Conservation (phyloP, 2,888 invertebrate species). For the Callimorpha dominula region DNA sequence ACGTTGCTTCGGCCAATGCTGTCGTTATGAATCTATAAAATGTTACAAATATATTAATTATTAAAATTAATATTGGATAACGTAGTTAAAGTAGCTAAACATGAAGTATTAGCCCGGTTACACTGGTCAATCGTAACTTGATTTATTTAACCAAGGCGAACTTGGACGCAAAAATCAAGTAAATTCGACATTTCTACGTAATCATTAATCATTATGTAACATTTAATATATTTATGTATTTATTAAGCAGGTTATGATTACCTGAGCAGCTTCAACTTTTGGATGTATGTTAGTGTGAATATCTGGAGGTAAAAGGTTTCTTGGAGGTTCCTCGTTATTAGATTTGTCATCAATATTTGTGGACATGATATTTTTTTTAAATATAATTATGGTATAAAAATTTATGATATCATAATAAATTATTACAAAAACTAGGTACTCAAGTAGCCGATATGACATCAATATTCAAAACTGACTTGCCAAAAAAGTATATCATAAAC, state of each 20-base stretch:
- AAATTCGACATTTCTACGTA: neutral
- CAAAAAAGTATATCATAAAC: neutral
- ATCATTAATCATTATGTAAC: neutral
- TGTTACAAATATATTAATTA: too few species aligned
- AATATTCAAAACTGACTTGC: neutral
- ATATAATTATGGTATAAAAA: neutral
- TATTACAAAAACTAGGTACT: neutral
- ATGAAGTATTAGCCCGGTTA: neutral
- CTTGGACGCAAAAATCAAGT: neutral
- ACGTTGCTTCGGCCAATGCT: too few species aligned
- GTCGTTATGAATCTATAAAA: too few species aligned
- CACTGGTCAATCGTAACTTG: neutral
- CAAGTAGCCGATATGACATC: constrained; percentile 2
- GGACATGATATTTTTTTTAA: neutral
- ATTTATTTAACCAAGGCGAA: neutral
- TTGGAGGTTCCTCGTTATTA: neutral
- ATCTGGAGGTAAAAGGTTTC: constrained; percentile 53
- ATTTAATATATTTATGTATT: neutral
- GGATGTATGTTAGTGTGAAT: constrained; percentile 50
- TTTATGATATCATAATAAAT: neutral
- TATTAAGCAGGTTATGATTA: neutral
- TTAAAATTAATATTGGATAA: neutral
- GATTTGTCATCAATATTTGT: neutral
- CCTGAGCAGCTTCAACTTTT: constrained; percentile 12
- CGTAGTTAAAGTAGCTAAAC: neutral